A percentile compares a stretch with the other conserved stretches of the same genome.
Evolutionary conservation across 2,797 vertebrate species (phyloP).

Genomic region (Ibycter americanus): DNA sequence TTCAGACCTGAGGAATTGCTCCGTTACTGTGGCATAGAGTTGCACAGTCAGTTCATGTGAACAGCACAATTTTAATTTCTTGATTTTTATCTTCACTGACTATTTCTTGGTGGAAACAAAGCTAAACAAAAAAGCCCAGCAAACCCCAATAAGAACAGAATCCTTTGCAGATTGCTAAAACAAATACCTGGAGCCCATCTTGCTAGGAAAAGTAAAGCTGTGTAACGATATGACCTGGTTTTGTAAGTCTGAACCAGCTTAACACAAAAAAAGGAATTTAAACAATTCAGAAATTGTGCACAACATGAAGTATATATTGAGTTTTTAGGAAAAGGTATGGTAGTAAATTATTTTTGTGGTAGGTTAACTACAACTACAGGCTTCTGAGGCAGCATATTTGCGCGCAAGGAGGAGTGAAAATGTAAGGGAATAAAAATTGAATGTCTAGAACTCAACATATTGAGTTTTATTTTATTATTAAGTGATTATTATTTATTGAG

Average conservation of each 20-base stretch:
- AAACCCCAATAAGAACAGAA: not conserved
- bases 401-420: not conserved
- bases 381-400: not conserved
- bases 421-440: not conserved
- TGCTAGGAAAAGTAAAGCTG: not conserved
- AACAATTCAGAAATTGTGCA: not conserved
- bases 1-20: not conserved
- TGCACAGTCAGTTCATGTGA: fast-evolving
- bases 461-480: no score
- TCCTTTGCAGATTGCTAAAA: not conserved
- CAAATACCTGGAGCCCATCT: not conserved
- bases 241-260: not conserved
- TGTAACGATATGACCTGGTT: fast-evolving
- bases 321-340: not conserved
- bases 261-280: not conserved
- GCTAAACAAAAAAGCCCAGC: not conserved
- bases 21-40: not conserved
- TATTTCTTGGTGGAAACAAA: not conserved
- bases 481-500: not conserved
- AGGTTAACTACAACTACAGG: not conserved
- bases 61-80: not conserved
- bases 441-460: not conserved
- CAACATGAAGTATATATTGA: not conserved
- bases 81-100: not conserved
- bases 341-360: not conserved